Conservation (phyloP, 2,797 vertebrate species). For the Martes flavigula region DNA sequence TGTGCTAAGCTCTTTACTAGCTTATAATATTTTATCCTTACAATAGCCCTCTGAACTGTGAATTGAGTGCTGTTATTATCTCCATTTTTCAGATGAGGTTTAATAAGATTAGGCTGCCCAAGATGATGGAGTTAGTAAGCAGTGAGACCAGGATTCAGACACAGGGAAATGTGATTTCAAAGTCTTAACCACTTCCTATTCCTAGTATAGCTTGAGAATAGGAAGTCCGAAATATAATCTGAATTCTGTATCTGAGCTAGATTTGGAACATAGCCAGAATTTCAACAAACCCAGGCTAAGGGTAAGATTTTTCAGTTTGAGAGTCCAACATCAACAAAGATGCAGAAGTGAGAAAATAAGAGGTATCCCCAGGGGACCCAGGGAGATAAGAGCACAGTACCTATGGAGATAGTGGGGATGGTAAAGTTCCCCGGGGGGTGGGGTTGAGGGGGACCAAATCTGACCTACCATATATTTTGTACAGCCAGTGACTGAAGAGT, state of each 20-base stretch:
- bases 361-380: not conserved
- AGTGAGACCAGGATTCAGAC: slow-evolving; percentile 23
- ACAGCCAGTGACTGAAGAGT: not conserved
- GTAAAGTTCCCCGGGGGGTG: not conserved
- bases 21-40: slow-evolving; percentile 58
- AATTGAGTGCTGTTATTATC: slow-evolving; percentile 58
- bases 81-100: slow-evolving; percentile 57
- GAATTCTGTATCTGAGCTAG: slow-evolving; percentile 29
- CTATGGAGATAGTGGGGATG: not conserved
- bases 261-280: slow-evolving; percentile 42
- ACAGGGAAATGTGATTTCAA: slow-evolving; percentile 29
- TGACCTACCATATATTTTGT: not conserved
- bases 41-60: slow-evolving; percentile 20
- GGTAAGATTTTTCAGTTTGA: slow-evolving; percentile 1
- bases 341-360: not conserved
- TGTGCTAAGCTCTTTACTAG: slow-evolving; percentile 59
- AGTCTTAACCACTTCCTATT: not conserved
- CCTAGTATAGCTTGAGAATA: not conserved
- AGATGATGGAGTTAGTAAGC: not conserved
- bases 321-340: not conserved
- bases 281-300: slow-evolving; percentile 6
- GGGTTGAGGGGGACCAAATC: not conserved
- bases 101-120: slow-evolving; percentile 44
- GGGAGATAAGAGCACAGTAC: not conserved
- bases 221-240: not conserved